phyloP scores from a whole-genome alignment of 2,888 invertebrate species.

The Leptinotarsa haldemani region DNA sequence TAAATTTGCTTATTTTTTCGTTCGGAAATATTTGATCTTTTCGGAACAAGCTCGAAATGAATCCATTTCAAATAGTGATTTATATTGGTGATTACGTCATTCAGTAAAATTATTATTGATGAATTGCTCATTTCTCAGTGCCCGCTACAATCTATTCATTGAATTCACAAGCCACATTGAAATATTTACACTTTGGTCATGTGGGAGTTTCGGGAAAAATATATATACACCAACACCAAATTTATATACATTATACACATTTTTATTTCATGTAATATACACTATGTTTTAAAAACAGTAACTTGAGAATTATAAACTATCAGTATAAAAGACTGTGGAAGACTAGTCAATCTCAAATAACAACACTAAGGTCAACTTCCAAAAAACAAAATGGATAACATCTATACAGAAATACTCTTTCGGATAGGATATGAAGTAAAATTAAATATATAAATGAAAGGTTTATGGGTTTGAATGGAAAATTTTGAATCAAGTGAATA shows the following conservation, averaged over 20 bases:
- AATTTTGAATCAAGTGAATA: too few species aligned
- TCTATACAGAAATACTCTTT: conserved; percentile 30
- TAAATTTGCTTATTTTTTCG: too few species aligned
- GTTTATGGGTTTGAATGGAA: not conserved
- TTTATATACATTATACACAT: conserved; percentile 53
- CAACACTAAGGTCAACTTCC: conserved; percentile 33
- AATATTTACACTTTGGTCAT: not conserved
- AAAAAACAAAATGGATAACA: conserved; percentile 22
- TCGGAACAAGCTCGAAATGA: too few species aligned
- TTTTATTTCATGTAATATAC: conserved; percentile 56
- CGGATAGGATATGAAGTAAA: conserved; percentile 10
- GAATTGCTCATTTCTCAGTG: too few species aligned
- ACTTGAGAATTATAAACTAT: conserved; percentile 46
- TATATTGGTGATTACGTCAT: too few species aligned
- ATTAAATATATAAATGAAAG: conserved; percentile 17
- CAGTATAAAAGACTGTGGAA: conserved; percentile 58
- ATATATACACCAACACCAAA: conserved; percentile 42
- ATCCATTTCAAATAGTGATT: too few species aligned
- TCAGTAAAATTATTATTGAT: too few species aligned
- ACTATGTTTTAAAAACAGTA: conserved; percentile 58
- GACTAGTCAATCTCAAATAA: conserved; percentile 64
- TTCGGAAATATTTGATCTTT: too few species aligned
- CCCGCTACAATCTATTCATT: too few species aligned
- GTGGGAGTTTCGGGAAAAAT: conserved; percentile 12
- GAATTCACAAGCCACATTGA: too few species aligned